These are phyloP conservation scores for Andricus curvator DNA, from an alignment of 2,888 invertebrate species.

Conservation along the genomic window DNA sequence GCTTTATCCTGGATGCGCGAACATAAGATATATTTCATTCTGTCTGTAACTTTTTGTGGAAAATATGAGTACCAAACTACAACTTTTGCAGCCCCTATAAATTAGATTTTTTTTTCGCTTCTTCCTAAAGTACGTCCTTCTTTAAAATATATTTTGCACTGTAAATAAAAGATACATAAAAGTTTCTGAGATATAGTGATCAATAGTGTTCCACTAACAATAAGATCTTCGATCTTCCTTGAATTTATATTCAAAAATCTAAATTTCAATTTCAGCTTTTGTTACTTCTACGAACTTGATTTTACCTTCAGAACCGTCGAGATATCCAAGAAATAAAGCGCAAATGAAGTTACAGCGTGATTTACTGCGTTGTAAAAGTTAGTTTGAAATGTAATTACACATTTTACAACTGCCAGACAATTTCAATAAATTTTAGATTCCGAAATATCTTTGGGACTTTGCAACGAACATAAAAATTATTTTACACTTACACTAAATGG, in stretches of 20 bases:
- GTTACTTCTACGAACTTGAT: too few relatives aligned
- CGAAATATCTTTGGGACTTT: not conserved
- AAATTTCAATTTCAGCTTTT: not conserved
- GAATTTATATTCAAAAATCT: not conserved
- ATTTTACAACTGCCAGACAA: not conserved
- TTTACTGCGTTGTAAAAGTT: not conserved
- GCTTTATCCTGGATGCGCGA: too few relatives aligned
- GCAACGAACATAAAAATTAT: not conserved
- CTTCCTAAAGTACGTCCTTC: too few relatives aligned
- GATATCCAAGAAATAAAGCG: not conserved
- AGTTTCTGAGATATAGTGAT: not conserved
- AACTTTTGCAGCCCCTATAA: too few relatives aligned
- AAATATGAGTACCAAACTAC: too few relatives aligned
- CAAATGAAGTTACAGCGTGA: not conserved
- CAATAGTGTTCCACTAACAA: not conserved
- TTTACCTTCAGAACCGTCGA: not conserved
- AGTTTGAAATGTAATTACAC: not conserved
- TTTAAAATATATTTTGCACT: too few relatives aligned
- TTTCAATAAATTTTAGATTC: not conserved
- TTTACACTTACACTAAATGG: too few relatives aligned
- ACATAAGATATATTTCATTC: too few relatives aligned
- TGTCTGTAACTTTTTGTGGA: too few relatives aligned
- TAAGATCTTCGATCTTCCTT: not conserved
- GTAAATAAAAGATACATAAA: not conserved
- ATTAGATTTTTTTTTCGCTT: too few relatives aligned